phyloP scores from a whole-genome alignment of 2,113 vertebrate genomes.

The Aplodontia rufa region DNA sequence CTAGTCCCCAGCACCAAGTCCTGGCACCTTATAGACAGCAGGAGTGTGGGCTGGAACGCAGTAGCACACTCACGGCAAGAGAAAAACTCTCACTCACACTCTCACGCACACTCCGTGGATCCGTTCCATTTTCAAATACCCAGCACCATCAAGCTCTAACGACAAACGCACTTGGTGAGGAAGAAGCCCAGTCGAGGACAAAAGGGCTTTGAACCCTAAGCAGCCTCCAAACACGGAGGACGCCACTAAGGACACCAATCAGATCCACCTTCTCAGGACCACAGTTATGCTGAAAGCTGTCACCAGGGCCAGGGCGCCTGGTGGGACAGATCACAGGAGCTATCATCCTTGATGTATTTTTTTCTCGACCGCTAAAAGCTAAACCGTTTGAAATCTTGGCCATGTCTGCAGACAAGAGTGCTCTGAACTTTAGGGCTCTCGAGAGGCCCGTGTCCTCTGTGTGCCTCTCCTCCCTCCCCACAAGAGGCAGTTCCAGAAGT shows the following conservation, averaged over 20 bases:
- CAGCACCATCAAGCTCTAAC: background rate
- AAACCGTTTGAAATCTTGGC: background rate
- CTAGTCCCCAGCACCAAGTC: background rate
- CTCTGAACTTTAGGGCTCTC: background rate
- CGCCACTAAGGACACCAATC: background rate
- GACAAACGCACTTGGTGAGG: background rate
- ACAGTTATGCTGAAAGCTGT: background rate
- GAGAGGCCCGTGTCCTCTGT: background rate
- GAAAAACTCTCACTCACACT: background rate
- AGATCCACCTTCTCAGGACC: background rate
- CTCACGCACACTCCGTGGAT: too few species aligned
- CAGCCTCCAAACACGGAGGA: background rate
- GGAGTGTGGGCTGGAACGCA: background rate
- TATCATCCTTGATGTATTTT: background rate
- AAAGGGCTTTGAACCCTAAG: background rate
- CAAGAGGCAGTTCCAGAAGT: background rate
- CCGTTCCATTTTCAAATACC: background rate
- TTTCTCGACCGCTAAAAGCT: background rate
- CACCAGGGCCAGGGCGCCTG: background rate
- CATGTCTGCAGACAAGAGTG: background rate
- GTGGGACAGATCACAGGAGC: background rate
- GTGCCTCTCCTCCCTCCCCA: background rate
- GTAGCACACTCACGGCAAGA: background rate
- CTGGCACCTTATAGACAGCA: background rate
- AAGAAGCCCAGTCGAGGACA: background rate